Evolutionary conservation across 2,113 vertebrate species (phyloP).

Genomic region (Engraulis encrasicolus): DNA sequence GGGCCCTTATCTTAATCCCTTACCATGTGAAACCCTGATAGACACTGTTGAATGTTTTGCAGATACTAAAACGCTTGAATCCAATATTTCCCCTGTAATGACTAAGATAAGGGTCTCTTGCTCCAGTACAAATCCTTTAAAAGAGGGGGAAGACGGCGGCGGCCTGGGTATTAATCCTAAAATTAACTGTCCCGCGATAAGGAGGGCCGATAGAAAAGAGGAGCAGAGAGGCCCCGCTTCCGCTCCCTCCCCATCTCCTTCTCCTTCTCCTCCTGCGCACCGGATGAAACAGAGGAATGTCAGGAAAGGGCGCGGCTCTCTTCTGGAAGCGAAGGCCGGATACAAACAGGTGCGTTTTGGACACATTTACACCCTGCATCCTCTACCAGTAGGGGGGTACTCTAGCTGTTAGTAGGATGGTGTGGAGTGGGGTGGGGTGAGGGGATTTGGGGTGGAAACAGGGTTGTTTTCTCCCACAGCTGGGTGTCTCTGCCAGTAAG

Average conservation of each 20-base stretch:
- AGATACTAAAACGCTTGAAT: conserved; percentile 77
- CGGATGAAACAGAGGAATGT: conserved; percentile 65
- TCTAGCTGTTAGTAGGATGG: no score
- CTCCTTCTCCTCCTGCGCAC: no score
- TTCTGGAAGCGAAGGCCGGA: conserved; percentile 63
- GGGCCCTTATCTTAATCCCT: conserved; percentile 82
- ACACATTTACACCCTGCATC: conserved; percentile 61
- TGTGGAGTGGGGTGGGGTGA: no score
- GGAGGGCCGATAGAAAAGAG: conserved; percentile 73
- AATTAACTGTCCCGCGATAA: conserved; percentile 78
- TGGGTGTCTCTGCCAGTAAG: no score
- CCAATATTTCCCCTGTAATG: conserved; percentile 81
- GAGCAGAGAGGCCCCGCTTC: conserved; percentile 62
- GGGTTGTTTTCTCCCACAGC: no score
- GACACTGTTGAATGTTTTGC: conserved; percentile 74
- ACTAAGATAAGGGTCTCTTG: conserved; percentile 81
- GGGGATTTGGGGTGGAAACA: no score
- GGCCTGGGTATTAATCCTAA: conserved; percentile 76
- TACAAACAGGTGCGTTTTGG: conserved; percentile 72
- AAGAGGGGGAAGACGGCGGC: conserved; percentile 76
- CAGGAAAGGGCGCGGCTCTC: conserved; percentile 61
- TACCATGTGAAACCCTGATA: conserved; percentile 75
- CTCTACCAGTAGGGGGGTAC: conserved; percentile 41
- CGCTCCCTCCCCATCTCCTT: no score
- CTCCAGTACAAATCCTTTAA: conserved; percentile 81